Evolutionary conservation across 2,797 vertebrate genomes (phyloP).

Genomic region (Crocodylus rhombifer): DNA sequence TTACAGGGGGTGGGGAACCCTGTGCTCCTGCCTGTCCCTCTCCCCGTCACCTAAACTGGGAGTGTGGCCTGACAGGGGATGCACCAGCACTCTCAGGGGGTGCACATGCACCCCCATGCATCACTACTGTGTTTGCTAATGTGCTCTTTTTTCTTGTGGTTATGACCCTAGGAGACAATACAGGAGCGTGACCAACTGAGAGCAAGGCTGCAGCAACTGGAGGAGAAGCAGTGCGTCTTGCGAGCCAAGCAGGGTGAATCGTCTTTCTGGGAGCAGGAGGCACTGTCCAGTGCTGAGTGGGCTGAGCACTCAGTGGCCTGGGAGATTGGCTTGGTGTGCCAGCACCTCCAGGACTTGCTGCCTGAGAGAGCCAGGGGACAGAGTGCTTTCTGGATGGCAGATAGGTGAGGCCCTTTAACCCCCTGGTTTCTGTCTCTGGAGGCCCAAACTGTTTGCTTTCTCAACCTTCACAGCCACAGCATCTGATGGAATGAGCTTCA

Average conservation of each 20-base stretch:
- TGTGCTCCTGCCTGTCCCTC: no score
- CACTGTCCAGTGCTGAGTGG: conserved; percentile 67
- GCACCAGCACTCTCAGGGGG: neutral
- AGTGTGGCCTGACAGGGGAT: no score
- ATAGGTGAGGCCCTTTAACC: neutral
- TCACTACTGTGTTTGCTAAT: neutral
- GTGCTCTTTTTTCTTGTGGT: no score
- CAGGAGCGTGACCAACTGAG: conserved; percentile 38
- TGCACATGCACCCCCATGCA: fast-evolving
- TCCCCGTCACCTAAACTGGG: no score
- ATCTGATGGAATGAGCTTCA: no score
- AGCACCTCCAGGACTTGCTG: conserved; percentile 58
- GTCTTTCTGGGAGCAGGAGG: conserved; percentile 37
- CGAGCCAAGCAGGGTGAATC: conserved; percentile 60
- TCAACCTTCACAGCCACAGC: no score
- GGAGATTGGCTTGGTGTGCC: conserved; percentile 69
- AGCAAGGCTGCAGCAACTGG: conserved; percentile 54
- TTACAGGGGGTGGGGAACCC: no score
- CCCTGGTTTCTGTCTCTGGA: fast-evolving
- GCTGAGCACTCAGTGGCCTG: conserved; percentile 56
- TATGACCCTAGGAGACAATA: conserved; percentile 73
- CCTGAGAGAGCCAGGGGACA: neutral
- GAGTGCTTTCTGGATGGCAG: fast-evolving
- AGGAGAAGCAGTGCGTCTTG: conserved; percentile 72
- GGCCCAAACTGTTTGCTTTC: no score